Evolutionary conservation across 2,888 invertebrate genomes (phyloP).

Genomic region (Cynaeus angustus): DNA sequence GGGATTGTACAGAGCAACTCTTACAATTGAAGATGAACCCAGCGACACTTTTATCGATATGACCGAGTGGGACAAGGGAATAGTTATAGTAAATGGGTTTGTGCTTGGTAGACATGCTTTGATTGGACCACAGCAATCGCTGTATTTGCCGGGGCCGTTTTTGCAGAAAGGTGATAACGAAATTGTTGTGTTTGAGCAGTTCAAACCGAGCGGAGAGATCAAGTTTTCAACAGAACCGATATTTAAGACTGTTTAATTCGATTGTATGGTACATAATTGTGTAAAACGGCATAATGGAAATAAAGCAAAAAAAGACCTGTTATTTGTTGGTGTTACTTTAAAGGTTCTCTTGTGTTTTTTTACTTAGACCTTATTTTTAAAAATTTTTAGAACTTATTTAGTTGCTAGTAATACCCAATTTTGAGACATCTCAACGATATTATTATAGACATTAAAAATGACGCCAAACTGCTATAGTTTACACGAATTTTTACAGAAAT

Average conservation of each 20-base stretch:
- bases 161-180: conserved; percentile 73
- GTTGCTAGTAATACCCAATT: no score
- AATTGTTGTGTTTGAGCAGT: conserved; percentile 69
- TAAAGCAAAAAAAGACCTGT: no score
- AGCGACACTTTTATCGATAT: conserved; percentile 87
- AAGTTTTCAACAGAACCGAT: conserved; percentile 60
- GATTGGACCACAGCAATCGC: conserved; percentile 86
- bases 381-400: no score
- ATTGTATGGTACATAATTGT: no score
- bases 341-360: no score
- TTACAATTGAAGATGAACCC: conserved; percentile 70
- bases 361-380: no score
- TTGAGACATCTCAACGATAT: no score
- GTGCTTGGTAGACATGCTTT: conserved; percentile 88
- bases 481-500: no score
- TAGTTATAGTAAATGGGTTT: conserved; percentile 88
- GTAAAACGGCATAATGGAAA: no score
- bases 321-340: no score
- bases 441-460: no score
- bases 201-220: conserved; percentile 57
- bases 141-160: conserved; percentile 88
- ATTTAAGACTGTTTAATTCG: conserved; percentile 49
- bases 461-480: no score
- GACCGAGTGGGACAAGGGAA: conserved; percentile 90
- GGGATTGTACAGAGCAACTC: conserved; percentile 74